A percentile compares a stretch with the other conserved stretches of the same genome.
These are phyloP conservation scores for Nicator chloris DNA, from an alignment of 2,113 vertebrate species.

Conservation along the genomic window DNA sequence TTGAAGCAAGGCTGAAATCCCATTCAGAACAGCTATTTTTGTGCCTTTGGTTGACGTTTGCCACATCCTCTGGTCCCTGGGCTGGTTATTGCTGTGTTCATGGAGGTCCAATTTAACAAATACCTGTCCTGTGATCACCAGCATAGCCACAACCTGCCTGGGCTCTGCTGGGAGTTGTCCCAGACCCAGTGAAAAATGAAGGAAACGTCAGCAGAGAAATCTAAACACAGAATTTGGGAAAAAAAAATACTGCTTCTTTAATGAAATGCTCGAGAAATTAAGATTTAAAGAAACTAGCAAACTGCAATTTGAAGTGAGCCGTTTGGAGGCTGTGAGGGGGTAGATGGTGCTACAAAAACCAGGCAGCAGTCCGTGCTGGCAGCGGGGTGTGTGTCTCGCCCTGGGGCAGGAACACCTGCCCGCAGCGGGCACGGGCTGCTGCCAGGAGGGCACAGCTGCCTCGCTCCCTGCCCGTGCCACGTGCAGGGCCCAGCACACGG, in stretches of 20 bases:
- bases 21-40: not conserved
- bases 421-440: not conserved
- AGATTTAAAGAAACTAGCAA: not conserved
- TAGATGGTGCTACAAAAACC: not conserved
- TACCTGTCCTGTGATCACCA: not conserved
- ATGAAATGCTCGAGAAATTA: not conserved
- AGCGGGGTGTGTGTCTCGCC: not conserved
- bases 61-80: not conserved
- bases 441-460: not conserved
- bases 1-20: not conserved
- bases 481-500: fast-evolving
- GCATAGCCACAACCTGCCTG: not conserved
- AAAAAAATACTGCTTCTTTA: not conserved
- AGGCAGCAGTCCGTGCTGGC: not conserved
- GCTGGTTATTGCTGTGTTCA: not conserved
- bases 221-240: not conserved
- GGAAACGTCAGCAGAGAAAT: not conserved
- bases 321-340: not conserved
- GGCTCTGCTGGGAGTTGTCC: not conserved
- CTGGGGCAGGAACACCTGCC: not conserved
- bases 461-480: fast-evolving
- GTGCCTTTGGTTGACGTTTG: not conserved
- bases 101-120: not conserved
- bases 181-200: not conserved
- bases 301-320: not conserved